Percentiles rank a stretch among this genome's conserved stretches.
phyloP scores from a whole-genome alignment of 2,113 vertebrate genomes.

The Hydropotes inermis region DNA sequence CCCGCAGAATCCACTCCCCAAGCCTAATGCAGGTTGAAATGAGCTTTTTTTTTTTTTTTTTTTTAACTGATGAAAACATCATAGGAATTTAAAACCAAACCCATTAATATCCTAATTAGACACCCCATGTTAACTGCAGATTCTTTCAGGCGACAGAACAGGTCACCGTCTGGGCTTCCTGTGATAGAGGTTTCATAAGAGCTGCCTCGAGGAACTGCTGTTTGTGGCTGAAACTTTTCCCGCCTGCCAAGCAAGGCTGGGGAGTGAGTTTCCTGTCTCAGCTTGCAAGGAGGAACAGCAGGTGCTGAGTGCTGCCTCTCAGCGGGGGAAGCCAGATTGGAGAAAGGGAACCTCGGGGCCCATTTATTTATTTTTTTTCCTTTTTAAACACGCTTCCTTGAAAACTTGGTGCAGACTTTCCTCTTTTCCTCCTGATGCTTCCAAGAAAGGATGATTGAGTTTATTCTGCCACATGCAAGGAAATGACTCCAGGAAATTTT shows the following conservation, averaged over 20 bases:
- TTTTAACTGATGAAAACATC: constrained; percentile 55
- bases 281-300: neutral
- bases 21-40: constrained; percentile 7
- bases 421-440: neutral
- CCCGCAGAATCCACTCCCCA: constrained; percentile 41
- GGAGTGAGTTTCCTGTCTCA: neutral
- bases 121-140: constrained; percentile 5
- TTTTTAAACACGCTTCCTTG: neutral
- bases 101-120: constrained; percentile 37
- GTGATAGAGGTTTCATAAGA: neutral
- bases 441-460: neutral
- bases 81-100: constrained; percentile 42
- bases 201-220: neutral
- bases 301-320: neutral
- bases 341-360: no score
- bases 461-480: neutral
- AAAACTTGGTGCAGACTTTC: neutral
- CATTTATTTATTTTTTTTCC: neutral
- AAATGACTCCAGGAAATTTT: neutral
- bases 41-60: neutral
- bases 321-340: neutral
- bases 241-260: neutral
- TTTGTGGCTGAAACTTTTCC: neutral
- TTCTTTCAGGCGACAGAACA: constrained; percentile 41
- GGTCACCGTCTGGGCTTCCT: constrained; percentile 30